Percentiles rank a stretch among this genome's conserved stretches.
These are phyloP conservation scores for Simalia tracyae DNA, from an alignment of 2,797 vertebrate genomes.

Conservation along the genomic window DNA sequence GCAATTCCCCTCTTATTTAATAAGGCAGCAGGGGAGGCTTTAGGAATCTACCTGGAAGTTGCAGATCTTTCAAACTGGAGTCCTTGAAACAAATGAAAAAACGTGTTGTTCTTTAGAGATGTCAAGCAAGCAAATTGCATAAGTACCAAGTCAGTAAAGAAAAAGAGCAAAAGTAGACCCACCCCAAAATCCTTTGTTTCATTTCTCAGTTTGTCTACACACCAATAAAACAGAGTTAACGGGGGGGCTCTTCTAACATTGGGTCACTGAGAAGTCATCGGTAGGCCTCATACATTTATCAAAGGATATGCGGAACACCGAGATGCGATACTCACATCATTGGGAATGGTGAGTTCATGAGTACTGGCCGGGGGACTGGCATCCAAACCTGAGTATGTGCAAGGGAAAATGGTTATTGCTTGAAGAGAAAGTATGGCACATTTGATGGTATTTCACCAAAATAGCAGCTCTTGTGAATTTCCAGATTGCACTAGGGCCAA, in stretches of 20 bases:
- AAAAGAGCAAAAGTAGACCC: neutral
- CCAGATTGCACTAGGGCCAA: conserved; percentile 42
- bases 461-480: conserved; percentile 53
- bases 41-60: neutral
- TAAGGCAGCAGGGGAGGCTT: neutral
- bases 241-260: conserved; percentile 6
- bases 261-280: neutral
- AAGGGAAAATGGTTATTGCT: conserved; percentile 72
- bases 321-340: conserved; percentile 90
- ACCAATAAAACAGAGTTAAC: neutral
- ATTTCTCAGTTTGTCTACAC: neutral
- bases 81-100: neutral
- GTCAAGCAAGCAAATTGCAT: conserved; percentile 39
- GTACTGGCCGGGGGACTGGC: conserved; percentile 97
- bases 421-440: neutral
- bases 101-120: conserved; percentile 33
- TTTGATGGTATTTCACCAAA: conserved; percentile 40
- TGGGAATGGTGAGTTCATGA: conserved; percentile 99
- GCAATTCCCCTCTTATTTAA: neutral
- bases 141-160: conserved; percentile 32
- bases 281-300: neutral
- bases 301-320: conserved; percentile 20
- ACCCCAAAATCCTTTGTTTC: neutral
- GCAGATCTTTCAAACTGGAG: neutral
- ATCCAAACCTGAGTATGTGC: conserved; percentile 89